These are phyloP conservation scores for Dione juno DNA, from an alignment of 2,888 invertebrate species.

Conservation along the genomic window DNA sequence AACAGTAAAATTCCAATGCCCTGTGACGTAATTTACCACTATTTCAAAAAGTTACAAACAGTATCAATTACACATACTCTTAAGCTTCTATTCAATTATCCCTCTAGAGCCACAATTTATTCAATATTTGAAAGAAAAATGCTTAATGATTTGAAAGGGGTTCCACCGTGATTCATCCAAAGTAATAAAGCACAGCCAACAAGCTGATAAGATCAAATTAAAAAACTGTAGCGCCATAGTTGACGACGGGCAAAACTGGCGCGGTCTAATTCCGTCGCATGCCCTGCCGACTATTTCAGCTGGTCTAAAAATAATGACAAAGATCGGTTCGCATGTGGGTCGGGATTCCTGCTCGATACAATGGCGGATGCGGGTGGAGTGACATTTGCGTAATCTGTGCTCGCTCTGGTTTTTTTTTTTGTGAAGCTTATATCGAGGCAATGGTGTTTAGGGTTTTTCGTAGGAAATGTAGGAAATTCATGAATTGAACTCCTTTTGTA, in stretches of 20 bases:
- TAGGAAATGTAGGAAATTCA: neutral
- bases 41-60: neutral
- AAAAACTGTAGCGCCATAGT: conserved; percentile 47
- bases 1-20: neutral
- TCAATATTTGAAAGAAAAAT: neutral
- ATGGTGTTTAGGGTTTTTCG: no score
- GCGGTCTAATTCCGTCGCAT: conserved; percentile 64
- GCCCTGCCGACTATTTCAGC: conserved; percentile 77
- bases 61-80: neutral
- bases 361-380: conserved; percentile 47
- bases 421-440: no score
- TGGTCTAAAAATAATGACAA: conserved; percentile 65
- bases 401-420: conserved; percentile 13
- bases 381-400: conserved; percentile 50
- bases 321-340: conserved; percentile 68
- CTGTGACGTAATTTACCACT: neutral
- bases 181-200: conserved; percentile 31
- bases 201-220: conserved; percentile 39
- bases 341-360: conserved; percentile 61
- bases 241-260: conserved; percentile 48
- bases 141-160: conserved; percentile 20
- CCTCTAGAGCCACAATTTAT: neutral
- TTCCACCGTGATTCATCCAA: conserved; percentile 40
- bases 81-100: neutral
- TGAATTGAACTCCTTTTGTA: no score